phyloP scores from a whole-genome alignment of 2,888 invertebrate species.

The Metalampra italica region DNA sequence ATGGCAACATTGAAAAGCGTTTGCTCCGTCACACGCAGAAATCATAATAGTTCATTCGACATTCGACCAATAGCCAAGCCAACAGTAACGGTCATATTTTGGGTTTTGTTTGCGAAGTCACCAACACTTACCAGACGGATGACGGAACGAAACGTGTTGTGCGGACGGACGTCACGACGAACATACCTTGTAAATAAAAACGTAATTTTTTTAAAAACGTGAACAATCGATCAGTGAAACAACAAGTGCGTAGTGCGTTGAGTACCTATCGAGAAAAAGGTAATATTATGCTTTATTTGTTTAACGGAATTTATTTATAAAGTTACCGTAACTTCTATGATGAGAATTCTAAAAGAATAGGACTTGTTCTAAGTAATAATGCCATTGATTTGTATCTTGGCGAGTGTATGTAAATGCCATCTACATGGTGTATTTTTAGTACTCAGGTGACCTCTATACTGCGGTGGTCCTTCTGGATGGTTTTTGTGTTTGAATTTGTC shows the following conservation, averaged over 20 bases:
- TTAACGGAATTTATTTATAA: background rate
- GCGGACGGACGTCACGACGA: conserved; percentile 3
- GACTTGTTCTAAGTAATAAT: conserved; percentile 18
- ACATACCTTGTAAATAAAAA: conserved; percentile 39
- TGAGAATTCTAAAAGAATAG: background rate
- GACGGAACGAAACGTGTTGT: too few species aligned
- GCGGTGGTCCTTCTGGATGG: conserved; percentile 16
- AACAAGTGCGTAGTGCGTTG: background rate
- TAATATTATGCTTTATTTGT: background rate
- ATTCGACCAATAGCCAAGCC: too few species aligned
- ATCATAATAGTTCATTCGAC: too few species aligned
- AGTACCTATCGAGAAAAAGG: background rate
- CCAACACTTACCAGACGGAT: too few species aligned
- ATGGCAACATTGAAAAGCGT: too few species aligned
- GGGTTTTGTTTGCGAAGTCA: too few species aligned
- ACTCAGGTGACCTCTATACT: conserved; percentile 12
- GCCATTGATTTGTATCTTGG: conserved; percentile 7
- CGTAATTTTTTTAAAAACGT: conserved; percentile 30
- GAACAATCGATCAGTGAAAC: conserved; percentile 11
- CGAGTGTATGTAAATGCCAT: conserved; percentile 17
- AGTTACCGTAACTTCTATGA: background rate
- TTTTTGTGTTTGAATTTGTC: conserved; percentile 20
- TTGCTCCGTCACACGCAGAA: too few species aligned
- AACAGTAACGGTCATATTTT: background rate
- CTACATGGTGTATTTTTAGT: conserved; percentile 23